Base-by-base conservation (phyloP, 2,797 vertebrate species). In the Cheirogaleus major region DNA sequence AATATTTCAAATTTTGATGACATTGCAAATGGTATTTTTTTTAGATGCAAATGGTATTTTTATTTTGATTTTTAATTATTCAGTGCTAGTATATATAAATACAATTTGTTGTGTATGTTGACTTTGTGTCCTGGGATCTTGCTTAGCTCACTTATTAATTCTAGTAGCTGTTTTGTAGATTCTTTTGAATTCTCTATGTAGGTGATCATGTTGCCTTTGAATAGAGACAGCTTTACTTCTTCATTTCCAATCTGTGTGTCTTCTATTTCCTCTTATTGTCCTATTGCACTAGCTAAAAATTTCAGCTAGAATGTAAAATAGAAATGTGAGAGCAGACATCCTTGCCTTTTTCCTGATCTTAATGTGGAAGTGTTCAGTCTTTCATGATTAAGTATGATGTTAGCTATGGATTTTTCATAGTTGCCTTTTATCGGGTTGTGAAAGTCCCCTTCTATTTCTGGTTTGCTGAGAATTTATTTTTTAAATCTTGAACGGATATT, bases 241-340 rank as follows among this genome's bases (percentile, higher is more conserved):
- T 96, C 30, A 52, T 87, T 82, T 87, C 25, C 80, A 78, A 87
- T 76, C 38, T 87, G 11, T 87, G 50, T 96, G 41, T 78, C 35
- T 96, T 84, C 25, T 61, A 63, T 78, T 82, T 95, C 84, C 89
- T 73, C 23, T 93, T 87, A 27, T 45, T 85, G 20, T 82, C 41
- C 63, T 81, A 61, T 25, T 92, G 41, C 23, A 43, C 78, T 82
- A 32, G 17, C 35, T 20, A 76, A 35, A 76, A 82, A 22, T 18
- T 69, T 78, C 17, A 61, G 14, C 14, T 59, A 22, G 61, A 88
- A 52, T 38, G 78, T 59, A 89, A 89, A 88, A 70, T 61, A 76
- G 22, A 92, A 83, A 8, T 88, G 88, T 52, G 48, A 61, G 63
- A 79, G 27, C n/a, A 82, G 48, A 50, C 7, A 76, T 30, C 69